These are phyloP conservation scores for Lampropteryx suffumata DNA, from an alignment of 2,888 invertebrate species.

Conservation along the genomic window DNA sequence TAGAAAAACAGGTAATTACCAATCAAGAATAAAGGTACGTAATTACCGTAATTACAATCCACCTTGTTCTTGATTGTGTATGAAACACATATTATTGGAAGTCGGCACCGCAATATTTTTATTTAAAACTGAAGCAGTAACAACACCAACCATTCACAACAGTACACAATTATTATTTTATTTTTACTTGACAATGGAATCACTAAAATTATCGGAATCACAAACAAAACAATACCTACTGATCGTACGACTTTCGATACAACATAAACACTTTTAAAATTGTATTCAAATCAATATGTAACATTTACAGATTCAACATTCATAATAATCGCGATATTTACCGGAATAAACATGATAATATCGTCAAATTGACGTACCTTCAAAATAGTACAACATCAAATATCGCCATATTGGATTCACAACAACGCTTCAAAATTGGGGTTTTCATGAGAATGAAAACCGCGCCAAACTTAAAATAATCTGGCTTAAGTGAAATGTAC, in stretches of 20 bases:
- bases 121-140: constrained; percentile 36
- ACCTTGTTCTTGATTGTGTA: constrained; percentile 54
- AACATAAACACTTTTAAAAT: constrained; percentile 50
- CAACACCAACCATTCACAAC: constrained; percentile 39
- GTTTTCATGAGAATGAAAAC: constrained; percentile 68
- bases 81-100: constrained; percentile 47
- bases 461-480: constrained; percentile 61
- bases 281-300: constrained; percentile 44
- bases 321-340: constrained; percentile 65
- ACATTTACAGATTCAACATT: constrained; percentile 47
- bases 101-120: constrained; percentile 28
- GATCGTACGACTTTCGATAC: constrained; percentile 68
- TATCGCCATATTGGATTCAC: constrained; percentile 88
- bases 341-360: constrained; percentile 75
- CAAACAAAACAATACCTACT: constrained; percentile 83
- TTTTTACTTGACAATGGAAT: constrained; percentile 66
- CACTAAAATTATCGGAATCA: constrained; percentile 75
- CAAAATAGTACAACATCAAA: constrained; percentile 82
- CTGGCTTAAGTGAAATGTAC: background rate
- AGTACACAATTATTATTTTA: constrained; percentile 50
- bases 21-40: constrained; percentile 53
- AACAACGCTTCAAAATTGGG: constrained; percentile 86
- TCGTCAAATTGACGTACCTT: constrained; percentile 83
- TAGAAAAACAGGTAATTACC: constrained; percentile 44
- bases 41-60: constrained; percentile 79